These are phyloP conservation scores for Drosophila pullipes DNA, from an alignment of 2,888 invertebrate species.

Conservation along the genomic window DNA sequence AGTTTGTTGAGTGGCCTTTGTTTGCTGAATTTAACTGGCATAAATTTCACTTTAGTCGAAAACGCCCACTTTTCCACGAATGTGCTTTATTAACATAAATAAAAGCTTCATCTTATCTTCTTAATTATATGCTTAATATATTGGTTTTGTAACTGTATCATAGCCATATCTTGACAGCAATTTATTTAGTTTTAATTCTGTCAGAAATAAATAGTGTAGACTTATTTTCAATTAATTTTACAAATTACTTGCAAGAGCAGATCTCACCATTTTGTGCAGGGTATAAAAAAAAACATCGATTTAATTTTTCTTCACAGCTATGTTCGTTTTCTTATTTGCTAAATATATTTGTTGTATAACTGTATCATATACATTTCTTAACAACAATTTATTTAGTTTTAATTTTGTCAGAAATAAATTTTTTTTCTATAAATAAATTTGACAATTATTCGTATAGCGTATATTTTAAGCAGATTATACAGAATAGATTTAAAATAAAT, in stretches of 20 bases:
- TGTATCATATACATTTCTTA: background rate
- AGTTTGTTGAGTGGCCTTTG: constrained; percentile 60
- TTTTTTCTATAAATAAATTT: background rate
- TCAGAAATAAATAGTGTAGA: background rate
- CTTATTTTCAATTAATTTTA: constrained; percentile 11
- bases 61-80: constrained; percentile 53
- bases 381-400: background rate
- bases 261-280: background rate
- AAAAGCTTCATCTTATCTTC: constrained; percentile 8
- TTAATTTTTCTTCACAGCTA: background rate
- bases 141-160: background rate
- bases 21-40: constrained; percentile 68
- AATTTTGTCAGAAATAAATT: background rate
- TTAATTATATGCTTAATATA: constrained; percentile 23
- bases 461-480: background rate
- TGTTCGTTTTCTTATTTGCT: constrained; percentile 5
- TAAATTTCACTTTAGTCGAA: constrained; percentile 78
- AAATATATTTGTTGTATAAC: background rate
- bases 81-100: constrained; percentile 27
- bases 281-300: background rate
- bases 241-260: background rate
- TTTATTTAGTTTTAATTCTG: background rate
- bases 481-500: background rate
- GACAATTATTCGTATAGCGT: background rate
- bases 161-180: constrained; percentile 5